These are phyloP conservation scores for Caenorhabditis macrosperma DNA, from an alignment of 2,888 invertebrate species.

Conservation along the genomic window DNA sequence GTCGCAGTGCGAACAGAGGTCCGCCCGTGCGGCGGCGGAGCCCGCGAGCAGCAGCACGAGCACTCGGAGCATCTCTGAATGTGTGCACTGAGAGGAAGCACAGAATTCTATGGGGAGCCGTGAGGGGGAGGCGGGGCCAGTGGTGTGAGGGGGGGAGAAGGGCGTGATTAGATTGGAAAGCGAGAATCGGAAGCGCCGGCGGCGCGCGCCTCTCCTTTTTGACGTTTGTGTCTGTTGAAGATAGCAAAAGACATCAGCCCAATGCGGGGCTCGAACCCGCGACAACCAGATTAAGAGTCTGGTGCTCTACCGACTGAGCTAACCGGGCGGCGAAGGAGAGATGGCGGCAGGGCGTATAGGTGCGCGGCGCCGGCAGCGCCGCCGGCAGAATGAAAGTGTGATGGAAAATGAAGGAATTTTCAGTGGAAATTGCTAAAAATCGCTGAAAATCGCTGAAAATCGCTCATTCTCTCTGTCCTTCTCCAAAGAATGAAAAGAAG, in stretches of 20 bases:
- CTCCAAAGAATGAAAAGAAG: not conserved
- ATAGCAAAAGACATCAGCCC: constrained; percentile 65
- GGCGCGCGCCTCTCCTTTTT: too few species aligned
- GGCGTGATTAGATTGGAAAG: constrained; percentile 42
- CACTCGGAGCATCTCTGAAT: not conserved
- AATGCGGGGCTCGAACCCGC: constrained; percentile 80
- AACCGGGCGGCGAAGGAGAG: constrained; percentile 68
- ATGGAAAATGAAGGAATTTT: too few species aligned
- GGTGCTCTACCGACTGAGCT: constrained; percentile 80
- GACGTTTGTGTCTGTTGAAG: not conserved
- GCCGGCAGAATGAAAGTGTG: not conserved
- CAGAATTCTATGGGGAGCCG: constrained; percentile 24
- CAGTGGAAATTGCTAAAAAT: too few species aligned
- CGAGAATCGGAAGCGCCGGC: constrained; percentile 27
- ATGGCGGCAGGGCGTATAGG: not conserved
- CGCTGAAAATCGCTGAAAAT: too few species aligned
- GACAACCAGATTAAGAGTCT: constrained; percentile 80
- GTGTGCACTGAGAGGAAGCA: constrained; percentile 3
- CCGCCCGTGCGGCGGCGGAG: not conserved
- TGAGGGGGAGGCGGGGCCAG: constrained; percentile 10
- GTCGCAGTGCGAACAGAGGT: constrained; percentile 66
- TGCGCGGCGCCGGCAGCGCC: not conserved
- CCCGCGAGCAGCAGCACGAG: constrained; percentile 14
- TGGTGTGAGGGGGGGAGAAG: not conserved
- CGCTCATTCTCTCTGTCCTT: too few species aligned